Evolutionary conservation across 2,888 invertebrate species (phyloP).

Genomic region (Synanthedon myopaeformis): DNA sequence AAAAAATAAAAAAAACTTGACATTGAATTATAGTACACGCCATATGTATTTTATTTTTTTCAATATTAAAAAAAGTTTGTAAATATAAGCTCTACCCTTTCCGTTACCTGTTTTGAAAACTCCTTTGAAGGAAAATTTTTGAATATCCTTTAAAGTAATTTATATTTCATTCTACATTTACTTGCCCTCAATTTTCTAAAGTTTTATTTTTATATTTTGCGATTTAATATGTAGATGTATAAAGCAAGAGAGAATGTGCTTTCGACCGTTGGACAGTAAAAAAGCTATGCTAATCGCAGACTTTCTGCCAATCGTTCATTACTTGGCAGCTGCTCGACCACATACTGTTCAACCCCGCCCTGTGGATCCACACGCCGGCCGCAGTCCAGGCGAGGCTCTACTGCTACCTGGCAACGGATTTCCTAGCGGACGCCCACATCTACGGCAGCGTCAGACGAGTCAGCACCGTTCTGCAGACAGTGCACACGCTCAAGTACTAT

Average conservation of each 20-base stretch:
- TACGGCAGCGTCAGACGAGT: constrained; percentile 97
- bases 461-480: constrained; percentile 96
- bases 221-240: too few species aligned
- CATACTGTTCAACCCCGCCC: constrained; percentile 97
- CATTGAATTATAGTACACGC: too few species aligned
- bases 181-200: too few species aligned
- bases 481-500: constrained; percentile 98
- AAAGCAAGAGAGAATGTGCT: constrained; percentile 59
- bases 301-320: constrained; percentile 90
- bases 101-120: too few species aligned
- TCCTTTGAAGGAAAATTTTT: too few species aligned
- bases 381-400: constrained; percentile 95
- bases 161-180: too few species aligned
- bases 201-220: too few species aligned
- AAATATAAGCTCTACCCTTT: too few species aligned
- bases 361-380: constrained; percentile 99
- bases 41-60: too few species aligned
- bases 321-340: constrained; percentile 98
- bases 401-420: constrained; percentile 98
- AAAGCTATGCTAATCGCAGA: constrained; percentile 77
- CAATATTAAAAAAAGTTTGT: too few species aligned
- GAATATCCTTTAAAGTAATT: too few species aligned
- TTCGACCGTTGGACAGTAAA: constrained; percentile 62
- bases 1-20: too few species aligned
- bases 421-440: constrained; percentile 96